Conservation (phyloP, 2,888 invertebrate species). For the Pristionchus fissidentatus region DNA sequence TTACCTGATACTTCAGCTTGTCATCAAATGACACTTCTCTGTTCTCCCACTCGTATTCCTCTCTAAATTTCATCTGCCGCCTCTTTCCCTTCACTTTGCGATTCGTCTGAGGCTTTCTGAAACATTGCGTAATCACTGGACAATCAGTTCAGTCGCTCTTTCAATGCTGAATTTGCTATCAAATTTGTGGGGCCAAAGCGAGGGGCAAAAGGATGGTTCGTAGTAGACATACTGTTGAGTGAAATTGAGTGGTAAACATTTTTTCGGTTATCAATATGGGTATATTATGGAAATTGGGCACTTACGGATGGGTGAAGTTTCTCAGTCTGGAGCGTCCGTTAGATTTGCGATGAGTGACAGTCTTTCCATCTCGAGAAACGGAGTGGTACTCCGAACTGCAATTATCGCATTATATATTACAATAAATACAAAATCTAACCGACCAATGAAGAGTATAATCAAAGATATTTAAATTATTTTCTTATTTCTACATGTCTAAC, state of each 20-base stretch:
- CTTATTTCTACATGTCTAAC: too few species aligned
- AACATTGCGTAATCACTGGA: too few species aligned
- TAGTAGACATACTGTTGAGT: too few species aligned
- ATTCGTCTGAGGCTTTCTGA: neutral
- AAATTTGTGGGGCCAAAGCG: too few species aligned
- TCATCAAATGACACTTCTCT: neutral
- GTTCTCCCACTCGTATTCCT: neutral
- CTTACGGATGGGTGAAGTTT: neutral
- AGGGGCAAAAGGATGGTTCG: too few species aligned
- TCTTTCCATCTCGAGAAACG: neutral
- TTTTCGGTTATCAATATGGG: neutral
- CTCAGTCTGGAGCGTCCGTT: neutral
- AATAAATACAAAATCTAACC: neutral
- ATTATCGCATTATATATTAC: neutral
- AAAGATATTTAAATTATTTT: too few species aligned
- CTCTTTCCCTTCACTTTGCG: neutral
- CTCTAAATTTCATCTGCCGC: neutral
- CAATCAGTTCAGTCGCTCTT: too few species aligned
- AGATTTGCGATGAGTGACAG: neutral
- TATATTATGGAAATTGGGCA: neutral
- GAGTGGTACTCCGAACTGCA: conserved; percentile 6
- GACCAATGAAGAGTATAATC: neutral
- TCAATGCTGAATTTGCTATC: too few species aligned
- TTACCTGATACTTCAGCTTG: neutral
- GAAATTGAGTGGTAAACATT: too few species aligned